Percentiles rank a stretch among this genome's conserved stretches.
These are phyloP conservation scores for Passer domesticus DNA, from an alignment of 2,113 vertebrate genomes.

Conservation along the genomic window DNA sequence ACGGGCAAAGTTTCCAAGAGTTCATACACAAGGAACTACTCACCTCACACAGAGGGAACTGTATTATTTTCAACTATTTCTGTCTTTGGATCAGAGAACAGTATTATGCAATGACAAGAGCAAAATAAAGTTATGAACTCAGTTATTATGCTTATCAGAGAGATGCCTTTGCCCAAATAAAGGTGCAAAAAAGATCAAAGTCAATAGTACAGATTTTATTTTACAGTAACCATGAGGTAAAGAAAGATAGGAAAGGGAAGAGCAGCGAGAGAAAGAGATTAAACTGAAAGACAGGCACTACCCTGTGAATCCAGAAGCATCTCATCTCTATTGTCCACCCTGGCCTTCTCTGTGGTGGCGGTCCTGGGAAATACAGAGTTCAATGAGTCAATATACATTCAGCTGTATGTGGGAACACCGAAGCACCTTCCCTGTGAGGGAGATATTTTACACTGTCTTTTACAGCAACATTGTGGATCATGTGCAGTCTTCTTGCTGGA, in stretches of 20 bases:
- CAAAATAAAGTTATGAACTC: neutral
- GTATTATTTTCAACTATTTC: neutral
- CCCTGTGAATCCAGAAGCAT: neutral
- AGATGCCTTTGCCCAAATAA: neutral
- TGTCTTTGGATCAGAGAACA: neutral
- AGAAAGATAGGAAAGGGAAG: neutral
- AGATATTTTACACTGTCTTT: neutral
- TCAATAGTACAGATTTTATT: neutral
- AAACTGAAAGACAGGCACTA: no score
- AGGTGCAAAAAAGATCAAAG: neutral
- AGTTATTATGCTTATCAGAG: neutral
- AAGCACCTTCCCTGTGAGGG: neutral
- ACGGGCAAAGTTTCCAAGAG: neutral
- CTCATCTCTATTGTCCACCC: no score
- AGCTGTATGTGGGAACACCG: neutral
- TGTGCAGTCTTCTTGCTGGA: accelerated
- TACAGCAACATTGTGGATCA: neutral
- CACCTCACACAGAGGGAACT: neutral
- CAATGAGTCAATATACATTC: neutral
- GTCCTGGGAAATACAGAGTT: neutral
- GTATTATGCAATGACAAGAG: accelerated
- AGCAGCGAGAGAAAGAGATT: neutral
- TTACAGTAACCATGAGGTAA: neutral
- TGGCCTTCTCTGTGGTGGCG: neutral
- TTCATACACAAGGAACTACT: neutral